Base-by-base conservation (phyloP, 2,113 vertebrate species). In the Platichthys stellatus region DNA sequence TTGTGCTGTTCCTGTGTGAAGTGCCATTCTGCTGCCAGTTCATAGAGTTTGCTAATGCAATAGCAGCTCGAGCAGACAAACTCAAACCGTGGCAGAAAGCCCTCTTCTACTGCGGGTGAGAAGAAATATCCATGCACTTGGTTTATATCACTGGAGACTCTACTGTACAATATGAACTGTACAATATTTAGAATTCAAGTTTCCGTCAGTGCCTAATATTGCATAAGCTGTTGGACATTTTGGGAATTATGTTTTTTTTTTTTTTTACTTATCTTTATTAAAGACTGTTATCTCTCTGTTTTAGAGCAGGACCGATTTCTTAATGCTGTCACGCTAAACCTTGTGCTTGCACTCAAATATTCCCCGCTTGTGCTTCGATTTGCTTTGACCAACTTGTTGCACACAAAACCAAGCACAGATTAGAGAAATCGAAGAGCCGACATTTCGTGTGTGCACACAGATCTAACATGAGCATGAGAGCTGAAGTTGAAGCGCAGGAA, bases 21-120 rank as follows among this genome's bases (percentile, higher is more conserved):
- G 97, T 95, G 0, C 98, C 98, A 0, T 99, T 98, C 93, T 99
- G 98, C 82, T 99, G 98, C 92, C 97, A 97, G 94, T 99, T 99
- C 49, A 86, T 99, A 0, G 97, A 99, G 90, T 99, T 97, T 57
- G 98, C 98, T 0, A 97, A 97, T 5, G 89, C 85, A 0, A 87
- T 97, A 17, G 94, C 97, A 0, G 91, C 91, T 0, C 92, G 94
- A 28, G 96, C 95, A 0, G 97, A 99, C 88, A 83, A 88, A 67
- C 87, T 99, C 83, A 94, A 90, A n/a, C 92, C 96, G 43, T 99
- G 98, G 98, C 98, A 99, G 90, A 99, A 98, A 84, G 95, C 97
- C 0, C 61, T 95, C 18, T 97, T 99, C 91, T 99, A 99, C 91
- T 99, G 98, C 31, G 96, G 97, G 98, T 99, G 73, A 96, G 96